Evolutionary conservation across 2,888 invertebrate genomes (phyloP).

Genomic region (Corbicula japonica): DNA sequence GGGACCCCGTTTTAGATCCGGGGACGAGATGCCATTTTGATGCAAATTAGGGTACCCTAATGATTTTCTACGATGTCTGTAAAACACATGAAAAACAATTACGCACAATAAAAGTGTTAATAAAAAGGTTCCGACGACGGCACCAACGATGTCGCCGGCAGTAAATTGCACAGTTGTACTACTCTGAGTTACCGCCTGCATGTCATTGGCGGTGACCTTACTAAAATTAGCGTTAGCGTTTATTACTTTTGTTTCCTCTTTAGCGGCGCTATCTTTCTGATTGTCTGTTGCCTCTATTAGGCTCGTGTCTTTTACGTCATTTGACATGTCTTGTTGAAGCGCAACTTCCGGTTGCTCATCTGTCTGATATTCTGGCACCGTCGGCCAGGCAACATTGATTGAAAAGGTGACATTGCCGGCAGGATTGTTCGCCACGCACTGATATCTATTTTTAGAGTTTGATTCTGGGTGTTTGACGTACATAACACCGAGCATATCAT

Average conservation of each 20-base stretch:
- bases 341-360: slow-evolving; percentile 40
- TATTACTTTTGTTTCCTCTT: slow-evolving; percentile 22
- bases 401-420: slow-evolving; percentile 85
- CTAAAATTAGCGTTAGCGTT: slow-evolving; percentile 33
- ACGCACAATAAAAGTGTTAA: slow-evolving; percentile 83
- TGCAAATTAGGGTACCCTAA: slow-evolving; percentile 38
- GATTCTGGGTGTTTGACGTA: slow-evolving; percentile 76
- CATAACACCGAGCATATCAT: slow-evolving; percentile 80
- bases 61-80: slow-evolving; percentile 64
- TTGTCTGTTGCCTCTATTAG: slow-evolving; percentile 28
- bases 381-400: slow-evolving; percentile 84
- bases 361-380: slow-evolving; percentile 35
- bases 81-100: slow-evolving; percentile 79
- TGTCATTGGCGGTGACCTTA: slow-evolving; percentile 30
- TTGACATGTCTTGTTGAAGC: slow-evolving; percentile 27
- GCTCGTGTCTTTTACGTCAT: slow-evolving; percentile 30
- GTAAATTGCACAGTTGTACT: slow-evolving; percentile 72
- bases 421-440: slow-evolving; percentile 85
- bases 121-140: slow-evolving; percentile 85
- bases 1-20: slow-evolving; percentile 56
- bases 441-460: slow-evolving; percentile 79
- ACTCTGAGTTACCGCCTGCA: slow-evolving; percentile 36
- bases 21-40: slow-evolving; percentile 46
- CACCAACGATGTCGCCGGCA: slow-evolving; percentile 84
- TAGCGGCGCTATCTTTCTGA: slow-evolving; percentile 29